These are phyloP conservation scores for Apodemus sylvaticus DNA, from an alignment of 2,113 vertebrate species.

Conservation along the genomic window DNA sequence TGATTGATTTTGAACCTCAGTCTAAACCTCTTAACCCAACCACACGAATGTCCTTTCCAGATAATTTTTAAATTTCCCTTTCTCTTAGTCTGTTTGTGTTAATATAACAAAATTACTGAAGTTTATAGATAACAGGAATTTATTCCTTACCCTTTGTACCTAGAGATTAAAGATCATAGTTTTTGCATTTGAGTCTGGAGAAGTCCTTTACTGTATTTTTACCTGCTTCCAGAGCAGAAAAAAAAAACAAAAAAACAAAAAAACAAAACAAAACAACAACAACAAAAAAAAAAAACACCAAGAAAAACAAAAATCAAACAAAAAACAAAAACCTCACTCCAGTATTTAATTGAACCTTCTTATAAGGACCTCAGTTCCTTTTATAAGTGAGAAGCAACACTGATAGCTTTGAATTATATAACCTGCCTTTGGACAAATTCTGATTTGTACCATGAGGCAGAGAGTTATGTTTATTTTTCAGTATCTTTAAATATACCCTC, in stretches of 20 bases:
- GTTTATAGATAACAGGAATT: background rate
- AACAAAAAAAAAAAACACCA: background rate
- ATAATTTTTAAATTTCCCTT: background rate
- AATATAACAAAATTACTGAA: background rate
- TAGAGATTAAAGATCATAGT: background rate
- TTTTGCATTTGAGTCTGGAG: background rate
- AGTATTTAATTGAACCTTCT: too few relatives aligned
- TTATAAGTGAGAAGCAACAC: background rate
- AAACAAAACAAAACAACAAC: too few relatives aligned
- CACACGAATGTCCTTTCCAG: background rate
- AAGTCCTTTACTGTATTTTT: background rate
- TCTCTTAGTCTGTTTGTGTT: background rate
- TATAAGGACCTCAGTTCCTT: background rate
- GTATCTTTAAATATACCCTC: too few relatives aligned
- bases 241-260: background rate
- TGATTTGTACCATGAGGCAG: too few relatives aligned
- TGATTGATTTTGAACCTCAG: fast-evolving
- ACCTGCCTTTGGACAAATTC: too few relatives aligned
- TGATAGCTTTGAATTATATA: background rate
- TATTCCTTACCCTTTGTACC: background rate
- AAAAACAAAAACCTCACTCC: too few relatives aligned
- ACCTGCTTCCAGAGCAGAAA: background rate
- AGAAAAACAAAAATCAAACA: too few relatives aligned
- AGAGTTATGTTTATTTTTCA: too few relatives aligned
- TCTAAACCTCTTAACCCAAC: background rate